A percentile compares a stretch with the other conserved stretches of the same genome.
These are phyloP conservation scores for Lacerta viridis DNA, from an alignment of 2,797 vertebrate genomes.

Conservation along the genomic window DNA sequence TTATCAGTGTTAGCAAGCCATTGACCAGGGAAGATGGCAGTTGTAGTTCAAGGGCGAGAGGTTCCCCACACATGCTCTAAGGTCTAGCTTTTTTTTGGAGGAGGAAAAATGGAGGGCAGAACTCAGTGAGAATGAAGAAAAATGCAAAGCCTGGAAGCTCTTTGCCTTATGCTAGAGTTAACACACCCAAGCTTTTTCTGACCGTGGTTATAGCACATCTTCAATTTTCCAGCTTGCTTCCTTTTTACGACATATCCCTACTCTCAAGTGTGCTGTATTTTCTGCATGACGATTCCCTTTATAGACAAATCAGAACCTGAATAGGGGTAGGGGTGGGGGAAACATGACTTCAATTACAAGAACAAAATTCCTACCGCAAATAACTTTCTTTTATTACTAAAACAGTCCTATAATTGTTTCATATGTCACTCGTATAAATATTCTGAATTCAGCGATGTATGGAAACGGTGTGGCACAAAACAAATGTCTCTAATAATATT, in stretches of 20 bases:
- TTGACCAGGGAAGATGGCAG: no score
- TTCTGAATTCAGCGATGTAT: neutral
- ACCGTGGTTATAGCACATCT: conserved; percentile 17
- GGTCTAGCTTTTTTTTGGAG: neutral
- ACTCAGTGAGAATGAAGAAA: conserved; percentile 18
- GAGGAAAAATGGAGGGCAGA: neutral
- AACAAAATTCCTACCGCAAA: conserved; percentile 21
- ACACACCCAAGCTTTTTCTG: neutral
- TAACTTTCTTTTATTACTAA: conserved; percentile 27
- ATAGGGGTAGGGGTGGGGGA: neutral
- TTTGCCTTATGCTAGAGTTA: conserved; percentile 13
- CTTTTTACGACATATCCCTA: conserved; percentile 29
- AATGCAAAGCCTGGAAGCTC: accelerated
- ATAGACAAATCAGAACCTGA: conserved; percentile 34
- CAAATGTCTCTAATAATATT: conserved; percentile 25
- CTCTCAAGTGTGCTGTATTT: conserved; percentile 49
- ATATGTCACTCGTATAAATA: neutral
- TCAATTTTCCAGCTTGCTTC: conserved; percentile 34
- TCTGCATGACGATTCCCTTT: conserved; percentile 41
- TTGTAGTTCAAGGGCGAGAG: no score
- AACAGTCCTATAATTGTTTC: neutral
- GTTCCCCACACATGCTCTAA: no score
- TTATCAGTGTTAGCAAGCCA: no score
- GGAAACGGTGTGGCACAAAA: neutral
- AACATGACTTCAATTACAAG: conserved; percentile 28